Evolutionary conservation across 2,113 vertebrate species (phyloP), one percentile per base, ranked within the genome.

Genomic region (Zapornia atra): DNA sequence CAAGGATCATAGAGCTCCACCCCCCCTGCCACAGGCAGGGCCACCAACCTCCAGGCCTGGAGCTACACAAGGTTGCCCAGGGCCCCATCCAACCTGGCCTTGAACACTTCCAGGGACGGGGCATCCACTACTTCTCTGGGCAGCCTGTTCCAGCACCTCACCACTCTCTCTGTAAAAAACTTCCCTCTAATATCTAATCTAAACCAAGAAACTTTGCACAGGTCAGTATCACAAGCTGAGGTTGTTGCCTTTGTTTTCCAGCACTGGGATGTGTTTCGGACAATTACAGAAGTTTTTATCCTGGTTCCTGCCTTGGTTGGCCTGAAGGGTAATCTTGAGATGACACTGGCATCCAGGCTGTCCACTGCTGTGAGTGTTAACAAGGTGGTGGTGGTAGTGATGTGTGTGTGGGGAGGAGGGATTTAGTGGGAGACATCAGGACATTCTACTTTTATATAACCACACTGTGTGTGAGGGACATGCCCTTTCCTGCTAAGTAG

Each of bases 261-360:
- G 99, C 98, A 98, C 97, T 99, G 99, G 99, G 97, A 98, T 1
- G 99, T 99, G 64, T 99, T 99, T 92, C 95, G 96, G 90, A 98
- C 98, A 54, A 97, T 99, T 42, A 98, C 98, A 1, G 99, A 99
- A 89, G 92, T 99, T 77, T 97, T 99, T 73, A 99, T 99, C 34
- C 93, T 99, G 97, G 99, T 99, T 89, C 99, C 99, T 38, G 98
- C 99, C 38, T 97, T 99, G 64, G 98, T 99, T 94, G 99, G 99
- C 42, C 98, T 99, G 96, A 99, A 99, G 97, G 99, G 99, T 15
- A 99, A 99, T 87, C 98, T 99, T 83, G 99, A 99, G 96, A 99
- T 99, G 99, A 99, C 99, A 0, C 97, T 99, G 96, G 99, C 99
- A 5, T 99, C 99, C 7, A 98, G 99, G 92, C 98, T 99, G 26